phyloP scores from a whole-genome alignment of 2,888 invertebrate genomes.

The Atethmia centrago region DNA sequence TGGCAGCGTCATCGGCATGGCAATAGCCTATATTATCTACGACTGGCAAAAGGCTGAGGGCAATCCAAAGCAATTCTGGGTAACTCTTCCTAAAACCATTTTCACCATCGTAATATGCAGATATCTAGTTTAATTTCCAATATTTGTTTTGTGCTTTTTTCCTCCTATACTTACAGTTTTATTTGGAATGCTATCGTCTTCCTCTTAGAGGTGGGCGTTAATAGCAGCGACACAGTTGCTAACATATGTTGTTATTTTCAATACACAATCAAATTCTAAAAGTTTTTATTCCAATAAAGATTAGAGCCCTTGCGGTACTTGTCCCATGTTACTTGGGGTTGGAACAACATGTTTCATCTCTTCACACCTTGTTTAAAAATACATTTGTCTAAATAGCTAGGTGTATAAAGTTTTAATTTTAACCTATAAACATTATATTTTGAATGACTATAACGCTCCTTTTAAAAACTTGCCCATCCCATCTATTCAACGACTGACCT shows the following conservation, averaged over 20 bases:
- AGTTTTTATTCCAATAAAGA: neutral
- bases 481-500: too few relatives aligned
- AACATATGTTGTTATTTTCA: neutral
- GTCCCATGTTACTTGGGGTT: neutral
- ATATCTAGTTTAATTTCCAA: too few relatives aligned
- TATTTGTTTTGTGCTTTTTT: too few relatives aligned
- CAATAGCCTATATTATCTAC: slow-evolving; percentile 72
- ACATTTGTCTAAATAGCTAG: neutral
- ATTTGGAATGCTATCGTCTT: neutral
- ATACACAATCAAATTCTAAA: neutral
- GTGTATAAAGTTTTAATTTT: too few relatives aligned
- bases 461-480: neutral
- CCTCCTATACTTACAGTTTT: neutral
- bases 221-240: neutral
- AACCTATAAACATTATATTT: too few relatives aligned
- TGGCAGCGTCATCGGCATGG: slow-evolving; percentile 73
- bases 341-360: too few relatives aligned
- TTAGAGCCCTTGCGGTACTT: neutral
- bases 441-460: too few relatives aligned
- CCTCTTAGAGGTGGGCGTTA: too few relatives aligned
- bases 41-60: slow-evolving; percentile 67
- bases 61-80: slow-evolving; percentile 67
- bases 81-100: slow-evolving; percentile 41
- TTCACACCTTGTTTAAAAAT: too few relatives aligned
- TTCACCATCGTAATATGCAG: too few relatives aligned